Evolutionary conservation across 2,113 vertebrate genomes (phyloP), one percentile per base, ranked within the genome.

Genomic region (Corvus cornix): DNA sequence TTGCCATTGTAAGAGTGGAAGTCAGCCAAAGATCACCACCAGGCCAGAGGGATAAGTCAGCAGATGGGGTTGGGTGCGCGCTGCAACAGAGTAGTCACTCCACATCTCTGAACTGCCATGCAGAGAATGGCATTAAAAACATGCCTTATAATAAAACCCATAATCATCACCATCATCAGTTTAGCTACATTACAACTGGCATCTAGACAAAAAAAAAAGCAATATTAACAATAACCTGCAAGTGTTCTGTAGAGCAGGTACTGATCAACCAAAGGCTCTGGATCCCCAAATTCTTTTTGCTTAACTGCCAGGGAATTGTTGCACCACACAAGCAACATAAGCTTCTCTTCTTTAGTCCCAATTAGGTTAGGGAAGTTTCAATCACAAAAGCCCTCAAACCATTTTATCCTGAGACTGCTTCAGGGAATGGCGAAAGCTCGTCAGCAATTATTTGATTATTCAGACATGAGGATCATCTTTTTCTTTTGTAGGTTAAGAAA

Each of bases 381-480:
- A 35, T 81, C 56, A 90, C 31, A 75, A 59, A 91, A 82, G 31
- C 17, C 23, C 22, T 52, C 13, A 59, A 79, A 43, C 4, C 10
- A 21, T 59, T 94, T 96, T 88, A 84, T 74, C 33, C 72, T 58
- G 60, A 92, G n/a, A 72, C 33, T 87, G 80, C 89, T 93, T 73
- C 88, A 81, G 94, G 86, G 84, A 94, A 92, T 52, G 44, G 84
- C 43, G 95, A 80, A 86, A 95, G 21, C 52, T 89, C 10, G 15
- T 66, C 60, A 85, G 43, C 64, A 87, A 37, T 93, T 87, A 94
- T 93, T 83, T 90, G 68, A 96, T 96, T 96, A 95, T 89, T 85
- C 30, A 58, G n/a, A 77, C 43, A 56, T 6, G 26, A 75, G 16
- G 14, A 5, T 43, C 28, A 90, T 87, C 14, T 60, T 87, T 94